These are phyloP conservation scores for Caenorhabditis afra DNA, from an alignment of 2,888 invertebrate species.

Conservation along the genomic window DNA sequence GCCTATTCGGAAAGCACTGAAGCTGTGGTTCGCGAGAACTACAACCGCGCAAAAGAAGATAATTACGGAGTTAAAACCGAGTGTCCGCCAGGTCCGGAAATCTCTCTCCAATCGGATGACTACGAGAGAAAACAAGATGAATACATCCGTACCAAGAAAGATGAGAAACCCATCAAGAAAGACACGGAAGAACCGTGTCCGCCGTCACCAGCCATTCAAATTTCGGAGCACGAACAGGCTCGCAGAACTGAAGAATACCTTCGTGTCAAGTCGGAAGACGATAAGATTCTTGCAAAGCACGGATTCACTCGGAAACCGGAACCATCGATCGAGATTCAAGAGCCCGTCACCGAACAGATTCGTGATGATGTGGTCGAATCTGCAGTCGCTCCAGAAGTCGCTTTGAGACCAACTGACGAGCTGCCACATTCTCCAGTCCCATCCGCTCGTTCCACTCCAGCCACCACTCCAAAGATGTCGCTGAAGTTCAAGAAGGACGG, in stretches of 20 bases:
- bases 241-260: conserved; percentile 64
- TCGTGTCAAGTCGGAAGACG: conserved; percentile 71
- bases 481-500: conserved; percentile 74
- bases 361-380: conserved; percentile 62
- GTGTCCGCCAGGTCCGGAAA: conserved; percentile 41
- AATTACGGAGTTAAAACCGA: conserved; percentile 13
- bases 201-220: conserved; percentile 41
- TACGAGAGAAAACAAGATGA: conserved; percentile 23
- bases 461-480: conserved; percentile 75
- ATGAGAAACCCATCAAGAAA: conserved; percentile 1
- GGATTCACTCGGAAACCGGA: conserved; percentile 64
- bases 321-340: conserved; percentile 65
- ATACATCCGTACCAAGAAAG: conserved; percentile 26
- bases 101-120: conserved; percentile 23
- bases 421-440: conserved; percentile 71
- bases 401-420: conserved; percentile 63
- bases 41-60: conserved; percentile 27
- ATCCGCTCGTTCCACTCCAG: conserved; percentile 73
- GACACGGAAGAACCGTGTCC: conserved; percentile 12
- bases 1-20: conserved; percentile 40
- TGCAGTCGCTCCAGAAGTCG: conserved; percentile 50
- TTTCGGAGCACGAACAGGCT: conserved; percentile 56
- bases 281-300: conserved; percentile 66
- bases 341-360: conserved; percentile 64
- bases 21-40: conserved; percentile 29